Evolutionary conservation across 2,113 vertebrate species (phyloP).

Genomic region (Cyprinodon variegatus): DNA sequence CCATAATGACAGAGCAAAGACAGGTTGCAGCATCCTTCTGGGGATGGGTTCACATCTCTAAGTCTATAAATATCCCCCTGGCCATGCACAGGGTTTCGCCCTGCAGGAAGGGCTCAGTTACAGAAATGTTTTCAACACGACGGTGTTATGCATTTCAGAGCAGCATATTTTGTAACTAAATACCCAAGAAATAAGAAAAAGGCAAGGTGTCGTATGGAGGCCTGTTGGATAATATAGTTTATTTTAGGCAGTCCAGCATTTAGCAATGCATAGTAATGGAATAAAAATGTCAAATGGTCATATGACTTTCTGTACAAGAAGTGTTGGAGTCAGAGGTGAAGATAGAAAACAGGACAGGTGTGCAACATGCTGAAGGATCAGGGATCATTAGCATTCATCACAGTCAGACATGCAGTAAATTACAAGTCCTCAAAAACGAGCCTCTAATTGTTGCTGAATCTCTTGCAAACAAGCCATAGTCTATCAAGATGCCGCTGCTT

Average conservation of each 20-base stretch:
- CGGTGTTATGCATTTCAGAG: slow-evolving; percentile 7
- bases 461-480: slow-evolving; percentile 51
- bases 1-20: slow-evolving; percentile 34
- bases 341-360: slow-evolving; percentile 1
- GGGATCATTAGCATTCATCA: slow-evolving; percentile 49
- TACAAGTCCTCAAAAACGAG: slow-evolving; percentile 26
- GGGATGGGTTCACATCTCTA: slow-evolving; percentile 46
- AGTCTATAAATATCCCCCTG: slow-evolving; percentile 63
- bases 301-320: slow-evolving; percentile 18
- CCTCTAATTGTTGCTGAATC: slow-evolving; percentile 24
- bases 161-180: slow-evolving; percentile 30
- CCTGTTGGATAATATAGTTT: slow-evolving; percentile 9
- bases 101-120: slow-evolving; percentile 38
- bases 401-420: slow-evolving; percentile 38
- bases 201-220: background rate
- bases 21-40: slow-evolving; percentile 35
- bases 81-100: slow-evolving; percentile 13
- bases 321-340: background rate
- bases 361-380: slow-evolving; percentile 21
- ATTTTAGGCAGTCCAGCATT: slow-evolving; percentile 9
- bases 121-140: slow-evolving; percentile 28
- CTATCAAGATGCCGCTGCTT: slow-evolving; percentile 13
- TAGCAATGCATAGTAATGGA: slow-evolving; percentile 31
- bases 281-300: slow-evolving; percentile 50
- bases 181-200: background rate